Base-by-base conservation (phyloP, 53 echinoderm and acorn worm genomes). In the Temnopleurus reevesii region DNA sequence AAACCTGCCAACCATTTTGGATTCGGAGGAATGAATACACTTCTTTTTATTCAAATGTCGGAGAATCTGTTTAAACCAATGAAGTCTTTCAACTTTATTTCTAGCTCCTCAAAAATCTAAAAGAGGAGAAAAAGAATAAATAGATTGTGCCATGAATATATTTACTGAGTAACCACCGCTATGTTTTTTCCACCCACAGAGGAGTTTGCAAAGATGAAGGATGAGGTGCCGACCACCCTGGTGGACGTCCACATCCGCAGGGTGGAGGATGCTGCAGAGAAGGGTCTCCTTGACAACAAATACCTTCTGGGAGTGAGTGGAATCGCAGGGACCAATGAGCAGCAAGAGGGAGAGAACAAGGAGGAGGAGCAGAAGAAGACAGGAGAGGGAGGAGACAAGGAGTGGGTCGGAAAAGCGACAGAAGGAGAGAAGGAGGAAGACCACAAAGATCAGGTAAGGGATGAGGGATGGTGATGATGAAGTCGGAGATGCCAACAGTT, bases 201-300 rank as follows among this genome's bases (percentile, higher is more conserved):
- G 92, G 99, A 99, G 90, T 99, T 99, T 91, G 91, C 94, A 54
- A 99, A 96, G 83, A 94, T 99, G 96, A 99, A 99, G 61, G 99
- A 96, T 86, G 99, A 99, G 79, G 96, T 99, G 4, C 99, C 99
- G 15, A 94, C 92, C 57, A 92, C 93, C 53, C 86, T 99, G 83
- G 90, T 95, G 15, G 94, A 96, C 36, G 91, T 94, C 44, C 99
- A 99, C 91, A 87, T 99, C 92, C 96, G 94, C 87, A 89, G 95
- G 47, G 94, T 99, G 35, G 94, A 99, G 60, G 99, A 95, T 57
- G 91, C 96, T 29, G 91, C 91, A 35, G 89, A 93, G 53, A 92
- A 89, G 0, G 99, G 99, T 45, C 93, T 92, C 89, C 83, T 49
- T 6, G 93, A 91, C 33, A 79, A 93, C 35, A 94, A 93, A 77